A percentile compares a stretch with the other conserved stretches of the same genome.
phyloP scores from a whole-genome alignment of 2,113 vertebrate genomes.

The Uria aalge region DNA sequence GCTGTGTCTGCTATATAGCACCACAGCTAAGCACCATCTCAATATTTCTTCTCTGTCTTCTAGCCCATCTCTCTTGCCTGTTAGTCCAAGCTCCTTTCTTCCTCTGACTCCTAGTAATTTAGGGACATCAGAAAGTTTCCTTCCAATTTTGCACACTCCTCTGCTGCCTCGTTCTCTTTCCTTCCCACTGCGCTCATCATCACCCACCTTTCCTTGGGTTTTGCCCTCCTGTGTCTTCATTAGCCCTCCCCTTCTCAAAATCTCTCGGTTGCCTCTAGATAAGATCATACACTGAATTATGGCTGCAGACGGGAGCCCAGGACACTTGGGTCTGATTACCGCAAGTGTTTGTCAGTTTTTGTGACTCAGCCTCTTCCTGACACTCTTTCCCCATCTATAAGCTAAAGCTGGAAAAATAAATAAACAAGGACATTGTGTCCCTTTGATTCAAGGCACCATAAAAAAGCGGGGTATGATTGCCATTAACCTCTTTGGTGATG shows the following conservation, averaged over 20 bases:
- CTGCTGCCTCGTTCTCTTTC: neutral
- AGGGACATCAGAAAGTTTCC: neutral
- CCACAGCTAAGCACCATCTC: neutral
- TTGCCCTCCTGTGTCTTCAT: neutral
- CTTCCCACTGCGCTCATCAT: neutral
- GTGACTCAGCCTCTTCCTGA: neutral
- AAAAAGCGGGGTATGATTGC: neutral
- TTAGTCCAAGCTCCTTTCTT: neutral
- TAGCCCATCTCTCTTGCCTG: neutral
- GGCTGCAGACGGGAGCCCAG: neutral
- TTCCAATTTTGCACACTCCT: neutral
- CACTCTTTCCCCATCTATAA: neutral
- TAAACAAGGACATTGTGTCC: neutral
- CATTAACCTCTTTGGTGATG: neutral
- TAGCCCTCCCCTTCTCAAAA: neutral
- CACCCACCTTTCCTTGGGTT: neutral
- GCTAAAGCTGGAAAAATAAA: neutral
- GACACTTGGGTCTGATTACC: neutral
- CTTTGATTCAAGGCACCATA: neutral
- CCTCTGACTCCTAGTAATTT: neutral
- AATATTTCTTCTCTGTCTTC: neutral
- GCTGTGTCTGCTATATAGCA: neutral
- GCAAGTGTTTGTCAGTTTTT: neutral
- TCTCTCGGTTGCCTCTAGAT: neutral
- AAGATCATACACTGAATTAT: neutral